These are phyloP conservation scores for Procambarus clarkii DNA, from an alignment of 1,140 invertebrate genomes.

Conservation along the genomic window DNA sequence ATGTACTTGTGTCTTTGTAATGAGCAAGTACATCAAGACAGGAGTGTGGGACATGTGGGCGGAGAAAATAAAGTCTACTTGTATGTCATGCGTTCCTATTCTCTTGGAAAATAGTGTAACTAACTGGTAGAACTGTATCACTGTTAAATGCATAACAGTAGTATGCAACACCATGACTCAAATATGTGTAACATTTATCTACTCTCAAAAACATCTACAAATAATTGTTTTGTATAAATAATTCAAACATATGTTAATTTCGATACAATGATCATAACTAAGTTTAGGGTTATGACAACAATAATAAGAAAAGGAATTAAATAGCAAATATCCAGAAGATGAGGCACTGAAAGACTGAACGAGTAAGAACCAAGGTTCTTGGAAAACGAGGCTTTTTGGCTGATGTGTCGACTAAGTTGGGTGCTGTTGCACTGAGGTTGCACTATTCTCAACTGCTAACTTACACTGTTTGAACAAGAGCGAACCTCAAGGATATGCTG, in stretches of 20 bases:
- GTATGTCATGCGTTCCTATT: no score
- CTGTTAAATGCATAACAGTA: no score
- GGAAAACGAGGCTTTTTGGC: neutral
- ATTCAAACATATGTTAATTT: conserved; percentile 1
- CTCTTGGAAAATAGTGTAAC: no score
- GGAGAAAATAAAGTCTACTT: no score
- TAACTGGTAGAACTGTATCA: no score
- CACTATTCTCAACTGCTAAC: conserved; percentile 17
- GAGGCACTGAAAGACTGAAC: conserved; percentile 21
- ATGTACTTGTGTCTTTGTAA: no score
- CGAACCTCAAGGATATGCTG: conserved; percentile 42
- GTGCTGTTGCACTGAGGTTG: neutral
- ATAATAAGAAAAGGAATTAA: conserved; percentile 37
- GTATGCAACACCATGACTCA: no score
- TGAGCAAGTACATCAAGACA: no score
- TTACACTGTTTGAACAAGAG: neutral
- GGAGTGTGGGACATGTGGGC: no score
- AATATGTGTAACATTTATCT: no score
- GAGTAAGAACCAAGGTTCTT: neutral
- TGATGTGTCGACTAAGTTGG: neutral
- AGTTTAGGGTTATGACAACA: conserved; percentile 27
- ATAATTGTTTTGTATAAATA: no score
- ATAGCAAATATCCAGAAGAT: conserved; percentile 39
- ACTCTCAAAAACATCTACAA: no score
- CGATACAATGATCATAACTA: conserved; percentile 32